Conservation (phyloP, 2,113 vertebrate genomes). For the Stomatorhinus ivindoensis region DNA sequence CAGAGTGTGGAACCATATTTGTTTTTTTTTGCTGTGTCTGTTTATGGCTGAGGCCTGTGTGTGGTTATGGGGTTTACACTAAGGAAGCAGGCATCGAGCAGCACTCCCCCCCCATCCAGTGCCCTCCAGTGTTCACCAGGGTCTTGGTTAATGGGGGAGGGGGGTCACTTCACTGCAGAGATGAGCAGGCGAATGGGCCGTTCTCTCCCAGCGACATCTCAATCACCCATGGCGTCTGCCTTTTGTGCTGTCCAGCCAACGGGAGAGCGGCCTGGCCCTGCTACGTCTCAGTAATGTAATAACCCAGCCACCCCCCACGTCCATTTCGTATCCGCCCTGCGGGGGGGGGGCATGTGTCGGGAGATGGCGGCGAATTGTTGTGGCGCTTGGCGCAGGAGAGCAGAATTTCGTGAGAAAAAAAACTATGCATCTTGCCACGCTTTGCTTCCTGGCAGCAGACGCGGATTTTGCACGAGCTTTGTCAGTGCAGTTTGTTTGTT, state of each 20-base stretch:
- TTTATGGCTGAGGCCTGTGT: background rate
- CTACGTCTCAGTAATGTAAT: conserved; percentile 6
- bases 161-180: background rate
- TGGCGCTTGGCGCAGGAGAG: background rate
- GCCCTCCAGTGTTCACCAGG: background rate
- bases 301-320: background rate
- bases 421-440: background rate
- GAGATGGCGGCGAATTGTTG: background rate
- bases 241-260: background rate
- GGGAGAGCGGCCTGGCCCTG: background rate
- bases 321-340: background rate
- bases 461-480: background rate
- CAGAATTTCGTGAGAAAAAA: background rate
- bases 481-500: background rate
- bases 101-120: background rate
- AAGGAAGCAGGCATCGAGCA: background rate
- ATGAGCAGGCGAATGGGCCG: background rate
- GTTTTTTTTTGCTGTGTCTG: background rate
- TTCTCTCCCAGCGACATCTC: background rate
- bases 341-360: background rate
- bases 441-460: background rate
- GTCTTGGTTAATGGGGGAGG: background rate
- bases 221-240: background rate
- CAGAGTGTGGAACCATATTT: background rate
- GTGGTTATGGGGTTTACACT: background rate